Evolutionary conservation across 2,888 invertebrate species (phyloP), one percentile per base, ranked within the genome.

Genomic region (Scrobipalpa atriplicella): DNA sequence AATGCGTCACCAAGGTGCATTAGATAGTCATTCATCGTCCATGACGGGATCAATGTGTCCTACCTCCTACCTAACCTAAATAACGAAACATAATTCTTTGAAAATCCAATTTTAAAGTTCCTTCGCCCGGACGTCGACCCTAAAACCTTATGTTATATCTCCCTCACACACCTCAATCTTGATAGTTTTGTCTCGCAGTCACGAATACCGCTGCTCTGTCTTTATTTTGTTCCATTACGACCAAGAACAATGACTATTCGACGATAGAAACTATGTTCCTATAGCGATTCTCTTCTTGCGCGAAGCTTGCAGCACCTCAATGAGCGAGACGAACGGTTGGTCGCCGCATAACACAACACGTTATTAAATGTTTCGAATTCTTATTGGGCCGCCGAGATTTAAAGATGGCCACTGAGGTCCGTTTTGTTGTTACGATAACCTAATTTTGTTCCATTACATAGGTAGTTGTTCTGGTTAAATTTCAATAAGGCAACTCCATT

Each of bases 151-250:
- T 83, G 78, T 74, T 80, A 75, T 71, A 69, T 91, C 90, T 81
- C 83, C 63, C 77, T 91, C 83, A 69, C 80, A 75, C 88, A 69
- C 78, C 68, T 74, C 68, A 67, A 75, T 72, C 73, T 77, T 67
- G 66, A 80, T 87, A 84, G 76, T 79, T 86, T 79, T 73, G 81
- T 91, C 89, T 90, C 92, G 74, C 82, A 86, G 89, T 91, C 92
- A 92, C 92, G 92, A 92, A 89, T 89, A 90, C 91, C 90, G 89
- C 91, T 90, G 90, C 84, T 88, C 89, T 87, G 89, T 87, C 90
- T 92, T 90, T 90, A 91, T 90, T 92, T 90, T 90, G 89, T 89
- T 89, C 90, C 90, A 92, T 90, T 90, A 90, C 87, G 81, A 80
- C 83, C 86, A 91, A 92, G 92, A 92, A 92, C 92, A 92, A 92